These are phyloP conservation scores for Barbus barbus DNA, from an alignment of 2,113 vertebrate genomes.

Conservation along the genomic window DNA sequence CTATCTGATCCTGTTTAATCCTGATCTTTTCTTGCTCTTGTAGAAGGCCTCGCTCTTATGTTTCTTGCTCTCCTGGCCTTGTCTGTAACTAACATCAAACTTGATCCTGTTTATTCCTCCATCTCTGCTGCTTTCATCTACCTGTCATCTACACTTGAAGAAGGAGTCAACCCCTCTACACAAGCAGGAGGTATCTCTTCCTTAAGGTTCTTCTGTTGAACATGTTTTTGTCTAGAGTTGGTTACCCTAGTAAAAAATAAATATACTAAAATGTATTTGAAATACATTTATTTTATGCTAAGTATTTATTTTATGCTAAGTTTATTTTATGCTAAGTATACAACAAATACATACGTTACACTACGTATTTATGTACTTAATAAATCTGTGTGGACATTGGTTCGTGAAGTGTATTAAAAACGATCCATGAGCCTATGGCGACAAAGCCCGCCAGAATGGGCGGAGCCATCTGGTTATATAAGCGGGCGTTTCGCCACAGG, in stretches of 20 bases:
- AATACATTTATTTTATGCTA: too few relatives aligned
- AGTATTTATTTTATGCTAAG: too few relatives aligned
- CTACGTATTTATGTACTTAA: too few relatives aligned
- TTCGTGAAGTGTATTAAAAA: too few relatives aligned
- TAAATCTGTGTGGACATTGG: too few relatives aligned
- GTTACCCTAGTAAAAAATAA: not conserved
- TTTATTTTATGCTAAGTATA: too few relatives aligned
- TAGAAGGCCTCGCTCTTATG: slow-evolving; percentile 48
- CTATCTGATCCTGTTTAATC: not conserved
- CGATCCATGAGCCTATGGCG: too few relatives aligned
- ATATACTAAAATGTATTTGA: too few relatives aligned
- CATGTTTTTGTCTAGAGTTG: not conserved
- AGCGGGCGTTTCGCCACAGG: too few relatives aligned
- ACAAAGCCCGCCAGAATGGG: too few relatives aligned
- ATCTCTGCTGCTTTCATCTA: slow-evolving; percentile 46
- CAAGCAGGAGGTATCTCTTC: slow-evolving; percentile 92
- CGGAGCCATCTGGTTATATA: too few relatives aligned
- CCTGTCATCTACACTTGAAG: slow-evolving; percentile 87
- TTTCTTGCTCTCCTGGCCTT: slow-evolving; percentile 42
- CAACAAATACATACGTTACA: too few relatives aligned
- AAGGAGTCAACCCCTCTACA: slow-evolving; percentile 92
- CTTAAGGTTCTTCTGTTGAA: slow-evolving; percentile 42
- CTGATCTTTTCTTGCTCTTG: slow-evolving; percentile 3
- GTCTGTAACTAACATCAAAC: slow-evolving; percentile 53
- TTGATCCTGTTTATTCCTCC: slow-evolving; percentile 40